Conservation (phyloP, 2,797 vertebrate species). For the Megalops cyprinoides region DNA sequence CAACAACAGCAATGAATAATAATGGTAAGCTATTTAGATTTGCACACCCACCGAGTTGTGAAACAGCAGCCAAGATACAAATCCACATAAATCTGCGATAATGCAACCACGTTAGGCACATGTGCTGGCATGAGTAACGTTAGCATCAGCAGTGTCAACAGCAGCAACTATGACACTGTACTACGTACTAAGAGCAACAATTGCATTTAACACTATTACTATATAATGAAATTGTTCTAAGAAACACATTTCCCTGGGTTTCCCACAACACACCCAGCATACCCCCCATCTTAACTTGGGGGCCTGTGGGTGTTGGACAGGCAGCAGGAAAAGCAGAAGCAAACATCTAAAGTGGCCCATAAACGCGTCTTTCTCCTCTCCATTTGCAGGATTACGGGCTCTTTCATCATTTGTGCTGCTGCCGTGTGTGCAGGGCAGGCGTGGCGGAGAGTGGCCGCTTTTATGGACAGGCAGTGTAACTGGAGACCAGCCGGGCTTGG, state of each 20-base stretch:
- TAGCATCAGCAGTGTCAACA: neutral
- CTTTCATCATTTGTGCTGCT: slow-evolving; percentile 43
- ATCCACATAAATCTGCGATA: too few species aligned
- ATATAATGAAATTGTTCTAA: slow-evolving; percentile 6
- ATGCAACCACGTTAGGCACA: too few species aligned
- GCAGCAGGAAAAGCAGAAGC: slow-evolving; percentile 22
- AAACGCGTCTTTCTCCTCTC: slow-evolving; percentile 34
- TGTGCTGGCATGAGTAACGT: too few species aligned
- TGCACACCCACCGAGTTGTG: neutral
- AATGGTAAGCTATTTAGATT: neutral
- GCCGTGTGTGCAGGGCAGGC: neutral
- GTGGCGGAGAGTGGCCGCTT: slow-evolving; percentile 40
- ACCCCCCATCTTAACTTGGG: slow-evolving; percentile 21
- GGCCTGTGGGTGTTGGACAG: neutral
- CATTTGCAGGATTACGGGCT: slow-evolving; percentile 45
- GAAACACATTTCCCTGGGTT: neutral
- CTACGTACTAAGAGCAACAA: slow-evolving; percentile 30
- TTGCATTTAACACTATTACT: slow-evolving; percentile 25
- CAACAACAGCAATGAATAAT: slow-evolving; percentile 2
- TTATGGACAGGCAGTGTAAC: slow-evolving; percentile 59
- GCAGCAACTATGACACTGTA: neutral
- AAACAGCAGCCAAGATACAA: too few species aligned
- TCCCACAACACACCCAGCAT: neutral
- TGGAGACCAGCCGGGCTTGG: slow-evolving; percentile 43
- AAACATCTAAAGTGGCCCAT: slow-evolving; percentile 49